Base-by-base conservation (phyloP, 2,797 vertebrate species). In the Manis crassicaudata region DNA sequence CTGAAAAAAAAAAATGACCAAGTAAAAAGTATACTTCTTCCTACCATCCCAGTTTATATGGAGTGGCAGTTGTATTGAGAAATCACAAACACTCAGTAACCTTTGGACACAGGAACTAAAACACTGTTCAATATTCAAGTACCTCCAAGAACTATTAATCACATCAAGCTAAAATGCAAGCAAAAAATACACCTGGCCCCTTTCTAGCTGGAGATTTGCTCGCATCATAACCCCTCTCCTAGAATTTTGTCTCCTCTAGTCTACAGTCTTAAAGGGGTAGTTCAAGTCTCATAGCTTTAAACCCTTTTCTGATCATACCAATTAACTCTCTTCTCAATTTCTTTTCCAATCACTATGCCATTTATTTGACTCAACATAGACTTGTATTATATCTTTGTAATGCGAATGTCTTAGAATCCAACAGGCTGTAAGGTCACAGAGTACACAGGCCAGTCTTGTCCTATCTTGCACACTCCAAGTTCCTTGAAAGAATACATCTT, bases 301-400 rank as follows among this genome's bases (percentile, higher is more conserved):
- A 80, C 10, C 8, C 46, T 84, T 90, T 95, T 37, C 50, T 92
- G 73, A 40, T 76, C 52, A 20, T 27, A 85, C 50, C 67, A 77
- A 92, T 84, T 52, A 72, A 93, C 32, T 79, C 79, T 72, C 56
- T 76, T 83, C 65, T 86, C 83, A 88, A 72, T 92, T 92, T 95
- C 29, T 68, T 92, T 68, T 76, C 82, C 54, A 70, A 35, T 90
- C 63, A 93, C 56, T 60, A 40, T 88, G 58, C 27, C 27, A 68
- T 56, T 92, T 46, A 76, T 50, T 81, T 75, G 68, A 79, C 4
- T 92, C 75, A 94, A 87, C 23, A 80, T 62, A 96, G 92, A 80
- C 73, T 65, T 58, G 21, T 58, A 25, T 65, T 82, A 0, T 20
- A 89, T 35, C 35, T 88, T 77, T 58, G 27, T 92, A 92, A 91